Conservation (phyloP, 2,113 vertebrate genomes). For the Trochalopteron elliotii region DNA sequence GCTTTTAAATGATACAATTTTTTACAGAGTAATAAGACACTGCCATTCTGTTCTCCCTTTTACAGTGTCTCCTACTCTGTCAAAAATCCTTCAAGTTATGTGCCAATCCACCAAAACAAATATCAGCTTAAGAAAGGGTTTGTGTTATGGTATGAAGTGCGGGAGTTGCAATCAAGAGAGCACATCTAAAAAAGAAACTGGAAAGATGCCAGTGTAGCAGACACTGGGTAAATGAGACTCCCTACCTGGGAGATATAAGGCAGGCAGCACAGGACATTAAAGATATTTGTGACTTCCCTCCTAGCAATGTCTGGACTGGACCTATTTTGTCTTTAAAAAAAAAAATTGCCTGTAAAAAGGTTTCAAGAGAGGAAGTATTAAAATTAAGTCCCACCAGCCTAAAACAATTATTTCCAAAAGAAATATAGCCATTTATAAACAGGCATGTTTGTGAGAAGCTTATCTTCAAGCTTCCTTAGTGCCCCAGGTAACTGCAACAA, state of each 20-base stretch:
- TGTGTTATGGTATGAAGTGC: not conserved
- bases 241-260: not conserved
- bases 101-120: not conserved
- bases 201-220: not conserved
- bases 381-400: not conserved
- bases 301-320: not conserved
- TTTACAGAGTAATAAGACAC: not conserved
- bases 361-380: not conserved
- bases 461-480: not conserved
- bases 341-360: not conserved
- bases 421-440: not conserved
- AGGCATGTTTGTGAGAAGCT: not conserved
- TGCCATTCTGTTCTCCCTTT: not conserved
- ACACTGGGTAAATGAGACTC: not conserved
- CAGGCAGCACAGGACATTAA: not conserved
- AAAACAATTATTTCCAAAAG: not conserved
- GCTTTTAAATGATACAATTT: not conserved
- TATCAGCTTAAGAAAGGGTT: not conserved
- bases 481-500: not conserved
- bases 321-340: not conserved
- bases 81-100: not conserved
- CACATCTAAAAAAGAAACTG: not conserved
- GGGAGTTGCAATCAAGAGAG: not conserved
- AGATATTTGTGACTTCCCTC: not conserved
- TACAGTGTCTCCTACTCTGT: not conserved